Base-by-base conservation (phyloP, 2,888 invertebrate species). In the Chrysolina americana region DNA sequence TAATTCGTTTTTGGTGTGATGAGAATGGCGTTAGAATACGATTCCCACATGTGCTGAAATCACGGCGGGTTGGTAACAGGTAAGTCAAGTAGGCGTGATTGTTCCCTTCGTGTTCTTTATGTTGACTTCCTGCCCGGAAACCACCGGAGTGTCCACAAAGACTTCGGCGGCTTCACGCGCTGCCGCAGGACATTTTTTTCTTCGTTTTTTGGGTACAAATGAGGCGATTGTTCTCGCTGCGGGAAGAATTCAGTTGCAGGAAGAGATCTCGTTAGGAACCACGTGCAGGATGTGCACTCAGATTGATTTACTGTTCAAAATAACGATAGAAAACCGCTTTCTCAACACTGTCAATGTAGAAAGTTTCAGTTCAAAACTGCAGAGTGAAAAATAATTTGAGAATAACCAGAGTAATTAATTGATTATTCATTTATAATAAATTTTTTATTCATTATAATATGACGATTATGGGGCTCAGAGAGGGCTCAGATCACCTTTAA, bases 21-120 rank as follows among this genome's bases (percentile, higher is more conserved):
- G 65, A 47, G 65, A 65, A 65, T 23, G 48, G 28, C 65, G 28
- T 65, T 48, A 59, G 44, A 23, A 28, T 23, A 65, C 47, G 23
- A 65, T 65, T 65, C 65, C 44, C 65, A 65, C 65, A 44, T 65
- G 21, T 23, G 28, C 44, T 65, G 48, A 23, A 65, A 48, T 65
- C 65, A 48, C 65, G 48, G 13, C 56, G 23, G 56, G 56, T 23
- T 23, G 19, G 65, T 65, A 65, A 65, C 28, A n/a, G 15, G 65
- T 48, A 65, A 65, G 65, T 41, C 44, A 65, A 65, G 65, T 47
- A 65, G 65, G 65, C 44, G 65, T 44, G 28, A 47, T 65, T 48
- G 19, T 47, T n/a, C 41, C 44, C n/a, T 48, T 21, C 47, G 13
- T 19, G 65, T 19, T 23, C 23, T 48, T 23, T 44, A 21, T 47